These are phyloP conservation scores for Seira musarum DNA, from an alignment of 2,888 invertebrate genomes.

Conservation along the genomic window DNA sequence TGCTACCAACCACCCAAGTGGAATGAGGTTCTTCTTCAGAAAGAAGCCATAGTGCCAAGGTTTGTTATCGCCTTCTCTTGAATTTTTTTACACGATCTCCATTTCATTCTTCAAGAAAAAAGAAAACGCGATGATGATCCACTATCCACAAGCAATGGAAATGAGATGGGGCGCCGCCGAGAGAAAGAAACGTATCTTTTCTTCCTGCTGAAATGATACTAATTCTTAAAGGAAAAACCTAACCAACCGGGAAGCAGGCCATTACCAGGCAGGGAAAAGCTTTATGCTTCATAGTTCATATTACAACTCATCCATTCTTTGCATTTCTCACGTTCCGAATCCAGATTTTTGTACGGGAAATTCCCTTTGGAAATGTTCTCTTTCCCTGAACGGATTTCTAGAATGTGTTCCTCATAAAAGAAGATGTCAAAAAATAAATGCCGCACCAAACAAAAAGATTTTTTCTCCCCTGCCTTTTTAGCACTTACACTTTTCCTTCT, in stretches of 20 bases:
- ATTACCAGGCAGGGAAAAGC: background rate
- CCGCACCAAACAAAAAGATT: too few relatives aligned
- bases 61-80: background rate
- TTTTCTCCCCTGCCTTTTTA: too few relatives aligned
- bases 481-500: too few relatives aligned
- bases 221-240: too few relatives aligned
- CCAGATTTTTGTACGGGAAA: background rate
- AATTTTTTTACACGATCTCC: background rate
- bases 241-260: background rate
- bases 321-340: background rate
- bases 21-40: too few relatives aligned
- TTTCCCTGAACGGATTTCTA: background rate
- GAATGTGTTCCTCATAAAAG: too few relatives aligned
- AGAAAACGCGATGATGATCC: too few relatives aligned
- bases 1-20: too few relatives aligned
- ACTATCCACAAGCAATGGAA: background rate
- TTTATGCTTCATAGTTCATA: too few relatives aligned
- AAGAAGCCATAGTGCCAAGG: too few relatives aligned
- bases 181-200: background rate
- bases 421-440: too few relatives aligned
- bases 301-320: background rate
- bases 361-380: background rate
- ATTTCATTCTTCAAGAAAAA: background rate
- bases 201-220: background rate
- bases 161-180: background rate